Percentiles rank a stretch among this genome's conserved stretches.
phyloP scores from a whole-genome alignment of 2,888 invertebrate genomes.

The Rhamnusium bicolor region DNA sequence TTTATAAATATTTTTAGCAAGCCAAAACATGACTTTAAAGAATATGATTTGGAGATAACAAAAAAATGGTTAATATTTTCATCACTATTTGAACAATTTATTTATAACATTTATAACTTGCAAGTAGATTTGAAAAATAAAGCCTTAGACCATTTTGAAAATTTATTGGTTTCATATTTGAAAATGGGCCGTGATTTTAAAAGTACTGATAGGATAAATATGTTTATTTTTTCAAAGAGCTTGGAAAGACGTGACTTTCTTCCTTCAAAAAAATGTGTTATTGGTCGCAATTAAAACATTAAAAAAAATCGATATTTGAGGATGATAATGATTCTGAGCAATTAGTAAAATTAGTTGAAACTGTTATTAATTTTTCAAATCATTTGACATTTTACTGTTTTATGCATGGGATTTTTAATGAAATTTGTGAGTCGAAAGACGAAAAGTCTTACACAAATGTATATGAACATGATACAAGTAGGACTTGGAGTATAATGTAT shows the following conservation, averaged over 20 bases:
- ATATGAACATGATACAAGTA: conserved; percentile 39
- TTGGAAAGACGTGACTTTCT: conserved; percentile 5
- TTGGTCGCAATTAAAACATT: conserved; percentile 35
- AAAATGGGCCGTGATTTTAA: conserved; percentile 35
- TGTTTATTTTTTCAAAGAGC: conserved; percentile 39
- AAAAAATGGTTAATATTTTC: conserved; percentile 48
- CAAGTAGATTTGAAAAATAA: conserved; percentile 41
- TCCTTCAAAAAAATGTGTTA: conserved; percentile 43
- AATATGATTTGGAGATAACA: conserved; percentile 47
- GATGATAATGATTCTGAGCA: not conserved
- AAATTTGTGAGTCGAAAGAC: conserved; percentile 40
- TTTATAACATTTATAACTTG: conserved; percentile 58
- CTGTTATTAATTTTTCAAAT: conserved; percentile 37
- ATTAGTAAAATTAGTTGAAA: not conserved
- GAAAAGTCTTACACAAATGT: conserved; percentile 39
- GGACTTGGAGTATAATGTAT: conserved; percentile 51
- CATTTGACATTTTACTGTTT: conserved; percentile 39
- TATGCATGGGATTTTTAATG: conserved; percentile 43
- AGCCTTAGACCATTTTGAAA: conserved; percentile 52
- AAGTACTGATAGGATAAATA: conserved; percentile 41
- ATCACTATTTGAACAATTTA: conserved; percentile 59
- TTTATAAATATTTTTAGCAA: conserved; percentile 54
- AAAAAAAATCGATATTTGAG: not conserved
- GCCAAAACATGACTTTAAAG: conserved; percentile 43
- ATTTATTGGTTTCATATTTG: conserved; percentile 46